Evolutionary conservation across 2,113 vertebrate genomes (phyloP).

Genomic region (Phainopepla nitens): DNA sequence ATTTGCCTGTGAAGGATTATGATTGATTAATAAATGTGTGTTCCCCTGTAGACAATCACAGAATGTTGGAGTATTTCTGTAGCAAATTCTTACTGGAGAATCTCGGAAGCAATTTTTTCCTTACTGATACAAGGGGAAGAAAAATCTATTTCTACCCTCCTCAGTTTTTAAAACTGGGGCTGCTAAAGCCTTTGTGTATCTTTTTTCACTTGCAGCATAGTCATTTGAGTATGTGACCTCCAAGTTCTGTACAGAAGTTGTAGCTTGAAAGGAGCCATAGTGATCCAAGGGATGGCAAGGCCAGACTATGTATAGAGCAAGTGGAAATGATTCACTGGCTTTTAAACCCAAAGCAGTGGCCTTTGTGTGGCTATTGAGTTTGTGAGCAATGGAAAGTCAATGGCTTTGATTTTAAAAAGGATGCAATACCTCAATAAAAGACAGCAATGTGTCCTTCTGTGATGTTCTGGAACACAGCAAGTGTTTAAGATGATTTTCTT

Average conservation of each 20-base stretch:
- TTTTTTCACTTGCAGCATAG: not conserved
- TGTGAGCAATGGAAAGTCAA: not conserved
- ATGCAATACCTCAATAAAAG: not conserved
- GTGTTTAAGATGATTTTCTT: not conserved
- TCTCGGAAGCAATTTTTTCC: not conserved
- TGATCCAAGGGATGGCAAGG: not conserved
- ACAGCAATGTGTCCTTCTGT: not conserved
- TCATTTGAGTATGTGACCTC: not conserved
- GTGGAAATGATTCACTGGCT: not conserved
- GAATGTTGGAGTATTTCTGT: not conserved
- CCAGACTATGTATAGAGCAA: not conserved
- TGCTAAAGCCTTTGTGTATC: not conserved
- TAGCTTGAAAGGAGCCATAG: not conserved
- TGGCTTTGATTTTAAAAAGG: not conserved
- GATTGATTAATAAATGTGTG: not conserved
- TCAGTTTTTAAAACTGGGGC: not conserved
- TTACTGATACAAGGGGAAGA: not conserved
- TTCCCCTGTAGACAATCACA: not conserved
- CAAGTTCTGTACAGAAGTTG: not conserved
- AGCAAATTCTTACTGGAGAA: not conserved
- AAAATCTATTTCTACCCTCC: not conserved
- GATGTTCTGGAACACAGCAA: not conserved
- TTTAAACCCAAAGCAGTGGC: not conserved
- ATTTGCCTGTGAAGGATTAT: not conserved
- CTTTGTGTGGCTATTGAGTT: not conserved